Evolutionary conservation across 2,113 vertebrate genomes (phyloP).

Genomic region (Ramphastos sulfuratus): DNA sequence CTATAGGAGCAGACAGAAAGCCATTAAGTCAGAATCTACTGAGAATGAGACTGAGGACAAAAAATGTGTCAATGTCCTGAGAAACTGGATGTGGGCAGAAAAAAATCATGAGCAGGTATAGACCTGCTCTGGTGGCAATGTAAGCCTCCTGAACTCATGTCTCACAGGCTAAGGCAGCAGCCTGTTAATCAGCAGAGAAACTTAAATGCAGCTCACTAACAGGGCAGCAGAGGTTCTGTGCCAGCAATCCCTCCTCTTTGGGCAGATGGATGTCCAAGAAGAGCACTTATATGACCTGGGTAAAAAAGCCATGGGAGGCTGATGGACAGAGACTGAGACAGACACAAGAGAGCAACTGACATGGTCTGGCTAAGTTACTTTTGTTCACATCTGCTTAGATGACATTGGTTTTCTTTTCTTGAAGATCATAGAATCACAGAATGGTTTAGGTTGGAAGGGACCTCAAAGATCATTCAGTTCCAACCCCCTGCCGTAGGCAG

Average conservation of each 20-base stretch:
- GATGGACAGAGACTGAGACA: neutral
- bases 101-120: neutral
- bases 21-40: neutral
- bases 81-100: neutral
- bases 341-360: neutral
- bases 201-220: neutral
- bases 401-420: too few relatives aligned
- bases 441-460: too few relatives aligned
- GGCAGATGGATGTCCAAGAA: neutral
- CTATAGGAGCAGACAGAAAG: neutral
- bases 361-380: neutral
- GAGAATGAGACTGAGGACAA: neutral
- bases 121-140: neutral
- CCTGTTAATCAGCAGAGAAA: neutral
- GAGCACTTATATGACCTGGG: neutral
- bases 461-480: too few relatives aligned
- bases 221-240: neutral
- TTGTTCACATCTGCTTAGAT: neutral
- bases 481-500: too few relatives aligned
- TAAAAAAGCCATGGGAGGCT: neutral
- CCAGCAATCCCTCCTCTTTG: neutral
- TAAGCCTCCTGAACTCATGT: neutral
- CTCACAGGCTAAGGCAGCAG: neutral
- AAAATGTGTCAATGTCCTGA: neutral
- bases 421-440: too few relatives aligned